Evolutionary conservation across 2,797 vertebrate genomes (phyloP), one percentile per base, ranked within the genome.

Genomic region (Sebastes matsubarae): DNA sequence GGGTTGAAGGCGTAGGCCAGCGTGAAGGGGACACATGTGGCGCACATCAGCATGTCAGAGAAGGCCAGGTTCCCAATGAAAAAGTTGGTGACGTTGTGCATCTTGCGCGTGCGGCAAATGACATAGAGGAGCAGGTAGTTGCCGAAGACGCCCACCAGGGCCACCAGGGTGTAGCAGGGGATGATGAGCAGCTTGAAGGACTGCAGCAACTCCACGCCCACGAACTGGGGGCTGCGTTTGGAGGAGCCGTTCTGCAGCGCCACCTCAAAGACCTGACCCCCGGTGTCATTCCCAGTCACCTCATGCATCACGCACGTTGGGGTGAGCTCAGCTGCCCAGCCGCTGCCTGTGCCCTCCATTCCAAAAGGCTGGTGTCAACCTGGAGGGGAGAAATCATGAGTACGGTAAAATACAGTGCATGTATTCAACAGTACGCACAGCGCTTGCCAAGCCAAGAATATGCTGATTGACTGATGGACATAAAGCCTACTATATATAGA

Each of bases 21-120:
- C 0, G 97, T 97, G 90, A 97, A 97, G 64, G 97, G 97, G 63
- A 98, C 96, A 0, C 97, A 98, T 0, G 96, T 97, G 55, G 96
- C 96, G 0, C 97, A 98, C 96, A 97, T 98, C 81, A 98, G 93
- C 97, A 97, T 97, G 92, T 98, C 97, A 0, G 97, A 97, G 90
- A 97, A 97, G 24, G 97, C 97, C 93, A 98, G 88, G 93, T 97
- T 98, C 10, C 97, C 97, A 3, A 97, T 97, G 84, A 98, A 97
- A 79, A 97, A 97, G 93, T 98, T 98, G 89, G 97, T 98, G 87
- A 97, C 95, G 0, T 97, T 97, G 93, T 97, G 97, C 97, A 98
- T 98, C 93, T 97, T 98, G 85, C 96, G 97, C 24, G 96, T 96
- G 90, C 94, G 94, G 81, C 97, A 97, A 86, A 98, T 97, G 87